Evolutionary conservation across 2,797 vertebrate species (phyloP).

Genomic region (Pseudomugil tenellus): DNA sequence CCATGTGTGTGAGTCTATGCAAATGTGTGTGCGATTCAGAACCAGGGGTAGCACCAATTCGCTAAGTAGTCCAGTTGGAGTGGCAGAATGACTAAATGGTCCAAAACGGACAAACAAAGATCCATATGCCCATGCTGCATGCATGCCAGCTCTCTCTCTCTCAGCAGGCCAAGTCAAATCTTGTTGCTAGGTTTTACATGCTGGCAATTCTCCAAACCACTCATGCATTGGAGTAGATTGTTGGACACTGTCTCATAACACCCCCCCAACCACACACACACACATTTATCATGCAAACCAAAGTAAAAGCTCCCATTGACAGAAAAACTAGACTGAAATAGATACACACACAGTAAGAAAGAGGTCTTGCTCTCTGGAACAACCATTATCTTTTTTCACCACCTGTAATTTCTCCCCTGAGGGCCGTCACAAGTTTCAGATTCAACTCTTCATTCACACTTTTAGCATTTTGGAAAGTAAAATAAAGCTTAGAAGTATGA

Average conservation of each 20-base stretch:
- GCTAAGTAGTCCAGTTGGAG: constrained; percentile 80
- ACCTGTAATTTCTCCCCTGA: constrained; percentile 57
- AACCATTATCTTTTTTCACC: constrained; percentile 68
- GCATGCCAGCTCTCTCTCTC: constrained; percentile 70
- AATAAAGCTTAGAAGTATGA: constrained; percentile 43
- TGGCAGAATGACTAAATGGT: constrained; percentile 82
- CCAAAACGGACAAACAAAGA: constrained; percentile 81
- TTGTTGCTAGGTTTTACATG: constrained; percentile 82
- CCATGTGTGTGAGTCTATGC: constrained; percentile 20
- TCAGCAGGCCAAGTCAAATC: constrained; percentile 74
- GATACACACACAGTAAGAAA: constrained; percentile 20
- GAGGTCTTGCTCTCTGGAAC: constrained; percentile 60
- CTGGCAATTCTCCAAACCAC: constrained; percentile 77
- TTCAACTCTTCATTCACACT: constrained; percentile 13
- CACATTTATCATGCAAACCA: constrained; percentile 79
- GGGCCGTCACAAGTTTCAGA: constrained; percentile 43
- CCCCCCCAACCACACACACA: constrained; percentile 33
- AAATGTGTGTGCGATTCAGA: constrained; percentile 44
- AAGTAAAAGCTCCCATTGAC: constrained; percentile 72
- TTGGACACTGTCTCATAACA: constrained; percentile 60
- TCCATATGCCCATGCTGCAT: constrained; percentile 80
- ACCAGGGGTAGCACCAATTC: constrained; percentile 76
- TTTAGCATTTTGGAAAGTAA: constrained; percentile 43
- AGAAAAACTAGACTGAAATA: constrained; percentile 39
- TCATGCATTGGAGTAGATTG: constrained; percentile 79